Evolutionary conservation across 37 sponge, comb jelly and placozoan species (phyloP).

Genomic region (Eunapius fragilis): DNA sequence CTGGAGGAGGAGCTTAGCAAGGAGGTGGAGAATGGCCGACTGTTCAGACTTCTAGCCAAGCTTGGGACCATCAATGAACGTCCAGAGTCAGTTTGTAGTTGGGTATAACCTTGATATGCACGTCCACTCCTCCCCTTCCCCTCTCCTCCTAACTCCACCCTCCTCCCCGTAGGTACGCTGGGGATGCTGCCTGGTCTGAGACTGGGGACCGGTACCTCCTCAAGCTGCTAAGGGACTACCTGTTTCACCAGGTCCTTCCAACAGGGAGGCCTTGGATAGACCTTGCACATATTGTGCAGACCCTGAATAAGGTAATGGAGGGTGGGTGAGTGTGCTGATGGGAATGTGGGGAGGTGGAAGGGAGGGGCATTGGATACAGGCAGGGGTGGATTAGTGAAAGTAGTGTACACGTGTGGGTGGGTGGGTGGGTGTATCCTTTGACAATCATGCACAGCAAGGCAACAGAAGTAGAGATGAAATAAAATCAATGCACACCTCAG

Average conservation of each 20-base stretch:
- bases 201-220: constrained; percentile 90
- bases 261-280: constrained; percentile 86
- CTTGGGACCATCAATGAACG: constrained; percentile 84
- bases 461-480: too few species aligned
- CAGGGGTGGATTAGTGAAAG: too few species aligned
- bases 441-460: too few species aligned
- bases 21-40: constrained; percentile 89
- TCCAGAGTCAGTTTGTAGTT: constrained; percentile 67
- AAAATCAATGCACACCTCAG: too few species aligned
- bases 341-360: too few species aligned
- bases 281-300: constrained; percentile 82
- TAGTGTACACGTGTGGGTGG: too few species aligned
- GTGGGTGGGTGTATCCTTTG: too few species aligned
- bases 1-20: constrained; percentile 72
- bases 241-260: constrained; percentile 87
- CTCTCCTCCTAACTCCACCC: not conserved
- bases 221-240: constrained; percentile 84
- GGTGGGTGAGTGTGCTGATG: too few species aligned
- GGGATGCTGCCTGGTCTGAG: constrained; percentile 84
- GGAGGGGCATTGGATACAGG: too few species aligned
- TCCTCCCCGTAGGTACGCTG: constrained; percentile 30
- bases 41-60: constrained; percentile 81
- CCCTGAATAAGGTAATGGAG: constrained; percentile 74
- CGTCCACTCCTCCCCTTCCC: too few species aligned
- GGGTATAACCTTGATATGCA: too few species aligned